A percentile compares a stretch with the other conserved stretches of the same genome.
phyloP scores from a whole-genome alignment of 2,888 invertebrate species.

The Melanophora roralis region DNA sequence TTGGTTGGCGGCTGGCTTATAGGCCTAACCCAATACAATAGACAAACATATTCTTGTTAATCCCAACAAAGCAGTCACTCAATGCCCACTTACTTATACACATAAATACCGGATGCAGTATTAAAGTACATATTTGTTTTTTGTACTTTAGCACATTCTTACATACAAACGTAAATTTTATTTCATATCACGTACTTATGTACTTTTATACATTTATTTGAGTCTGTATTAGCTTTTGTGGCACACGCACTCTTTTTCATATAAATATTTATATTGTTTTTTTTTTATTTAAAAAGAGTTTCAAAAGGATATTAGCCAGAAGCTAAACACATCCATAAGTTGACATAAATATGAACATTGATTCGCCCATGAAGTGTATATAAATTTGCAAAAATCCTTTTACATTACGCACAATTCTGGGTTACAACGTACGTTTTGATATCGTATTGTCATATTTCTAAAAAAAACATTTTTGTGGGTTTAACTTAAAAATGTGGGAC shows the following conservation, averaged over 20 bases:
- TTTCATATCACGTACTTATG: neutral
- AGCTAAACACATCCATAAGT: neutral
- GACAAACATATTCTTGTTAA: conserved; percentile 8
- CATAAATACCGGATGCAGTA: conserved; percentile 27
- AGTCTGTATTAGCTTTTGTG: neutral
- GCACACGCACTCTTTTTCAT: conserved; percentile 4
- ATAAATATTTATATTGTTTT: conserved; percentile 3
- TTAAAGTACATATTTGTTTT: conserved; percentile 24
- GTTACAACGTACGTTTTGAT: no score
- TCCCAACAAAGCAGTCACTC: neutral
- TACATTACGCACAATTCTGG: no score
- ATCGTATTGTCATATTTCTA: no score
- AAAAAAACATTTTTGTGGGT: no score
- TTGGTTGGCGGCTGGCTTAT: neutral
- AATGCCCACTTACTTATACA: conserved; percentile 1
- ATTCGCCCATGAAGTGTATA: no score
- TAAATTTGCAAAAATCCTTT: no score
- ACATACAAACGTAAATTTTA: neutral
- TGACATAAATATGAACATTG: no score
- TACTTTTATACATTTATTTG: neutral
- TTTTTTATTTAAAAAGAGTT: conserved; percentile 37
- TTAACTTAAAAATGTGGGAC: no score
- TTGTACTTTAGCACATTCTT: neutral
- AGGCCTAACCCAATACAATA: conserved; percentile 20
- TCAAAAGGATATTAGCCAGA: conserved; percentile 31